phyloP scores from a whole-genome alignment of 2,113 vertebrate genomes.

The Scolopax mira region DNA sequence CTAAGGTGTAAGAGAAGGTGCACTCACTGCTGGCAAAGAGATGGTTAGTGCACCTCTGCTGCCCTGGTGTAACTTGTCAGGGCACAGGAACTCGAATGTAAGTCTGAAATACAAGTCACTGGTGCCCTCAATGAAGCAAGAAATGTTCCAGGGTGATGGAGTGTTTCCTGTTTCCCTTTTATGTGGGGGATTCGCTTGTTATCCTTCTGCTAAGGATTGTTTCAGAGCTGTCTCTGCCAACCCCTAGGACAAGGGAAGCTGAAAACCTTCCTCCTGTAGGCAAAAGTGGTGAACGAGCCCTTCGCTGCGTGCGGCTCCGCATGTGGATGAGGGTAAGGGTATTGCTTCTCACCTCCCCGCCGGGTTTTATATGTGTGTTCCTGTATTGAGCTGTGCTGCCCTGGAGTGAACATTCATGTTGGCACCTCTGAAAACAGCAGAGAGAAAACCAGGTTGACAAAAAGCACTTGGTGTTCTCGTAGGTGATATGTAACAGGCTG shows the following conservation, averaged over 20 bases:
- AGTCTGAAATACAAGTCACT: background rate
- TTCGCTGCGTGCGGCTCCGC: fast-evolving
- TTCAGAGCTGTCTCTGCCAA: background rate
- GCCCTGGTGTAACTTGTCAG: background rate
- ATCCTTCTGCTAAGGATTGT: background rate
- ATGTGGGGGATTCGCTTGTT: background rate
- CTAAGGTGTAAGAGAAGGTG: background rate
- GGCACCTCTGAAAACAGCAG: background rate
- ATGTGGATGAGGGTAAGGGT: background rate
- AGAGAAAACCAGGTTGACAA: background rate
- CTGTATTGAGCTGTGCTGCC: background rate
- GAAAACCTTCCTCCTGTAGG: background rate
- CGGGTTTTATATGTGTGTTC: background rate
- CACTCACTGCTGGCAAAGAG: background rate
- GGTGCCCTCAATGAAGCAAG: background rate
- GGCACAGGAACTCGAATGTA: background rate
- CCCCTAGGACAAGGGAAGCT: background rate
- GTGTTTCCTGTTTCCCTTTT: background rate
- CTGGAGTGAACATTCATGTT: background rate
- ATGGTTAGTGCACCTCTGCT: background rate
- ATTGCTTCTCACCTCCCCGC: background rate
- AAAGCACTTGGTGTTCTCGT: background rate
- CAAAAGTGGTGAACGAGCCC: background rate
- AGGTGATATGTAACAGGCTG: background rate
- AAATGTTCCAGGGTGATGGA: background rate